phyloP scores from a whole-genome alignment of 2,113 vertebrate species.

The Nicator chloris region DNA sequence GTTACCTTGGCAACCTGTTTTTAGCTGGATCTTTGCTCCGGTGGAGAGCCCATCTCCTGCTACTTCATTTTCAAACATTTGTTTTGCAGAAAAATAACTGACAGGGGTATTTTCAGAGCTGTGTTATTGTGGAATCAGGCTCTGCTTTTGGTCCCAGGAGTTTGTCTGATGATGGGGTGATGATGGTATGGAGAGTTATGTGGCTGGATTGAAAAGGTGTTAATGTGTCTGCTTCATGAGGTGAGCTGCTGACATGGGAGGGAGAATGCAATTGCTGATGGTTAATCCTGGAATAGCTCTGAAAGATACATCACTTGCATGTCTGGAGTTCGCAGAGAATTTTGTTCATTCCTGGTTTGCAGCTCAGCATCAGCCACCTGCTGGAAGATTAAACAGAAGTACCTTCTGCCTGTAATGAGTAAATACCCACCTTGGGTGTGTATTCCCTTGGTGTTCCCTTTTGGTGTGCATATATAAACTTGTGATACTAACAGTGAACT shows the following conservation, averaged over 20 bases:
- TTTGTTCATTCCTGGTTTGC: neutral
- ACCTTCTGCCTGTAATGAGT: neutral
- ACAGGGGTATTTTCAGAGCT: neutral
- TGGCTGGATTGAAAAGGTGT: neutral
- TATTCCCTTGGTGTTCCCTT: neutral
- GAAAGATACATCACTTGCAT: neutral
- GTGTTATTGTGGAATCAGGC: neutral
- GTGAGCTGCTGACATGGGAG: neutral
- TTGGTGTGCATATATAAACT: neutral
- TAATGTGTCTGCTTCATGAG: neutral
- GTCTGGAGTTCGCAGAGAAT: neutral
- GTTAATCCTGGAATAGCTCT: neutral
- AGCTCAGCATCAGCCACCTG: neutral
- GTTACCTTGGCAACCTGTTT: conserved; percentile 68
- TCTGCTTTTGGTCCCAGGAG: neutral
- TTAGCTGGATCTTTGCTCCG: conserved; percentile 15
- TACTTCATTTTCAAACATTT: neutral
- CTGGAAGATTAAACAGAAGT: neutral
- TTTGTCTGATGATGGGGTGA: neutral
- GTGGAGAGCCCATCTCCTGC: conserved; percentile 38
- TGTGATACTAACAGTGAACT: neutral
- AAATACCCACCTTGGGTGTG: neutral
- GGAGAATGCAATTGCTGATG: neutral
- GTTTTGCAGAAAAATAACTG: neutral
- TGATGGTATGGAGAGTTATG: neutral